Evolutionary conservation across 64 coral and sea anemone species (phyloP).

Genomic region (Catalaphyllia jardinei): DNA sequence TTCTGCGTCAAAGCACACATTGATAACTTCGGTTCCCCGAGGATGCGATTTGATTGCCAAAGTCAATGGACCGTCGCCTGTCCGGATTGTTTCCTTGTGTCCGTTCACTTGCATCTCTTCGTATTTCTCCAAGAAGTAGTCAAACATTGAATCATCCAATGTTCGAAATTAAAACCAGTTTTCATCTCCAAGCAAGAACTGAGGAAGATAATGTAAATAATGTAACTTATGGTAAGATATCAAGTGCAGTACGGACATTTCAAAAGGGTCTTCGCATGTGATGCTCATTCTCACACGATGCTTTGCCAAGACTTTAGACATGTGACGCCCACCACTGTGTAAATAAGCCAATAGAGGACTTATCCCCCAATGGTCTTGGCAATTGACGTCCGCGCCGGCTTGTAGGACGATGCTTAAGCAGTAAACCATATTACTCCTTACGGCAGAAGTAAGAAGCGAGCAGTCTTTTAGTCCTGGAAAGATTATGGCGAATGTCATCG

Average conservation of each 20-base stretch:
- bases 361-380: background rate
- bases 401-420: background rate
- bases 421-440: background rate
- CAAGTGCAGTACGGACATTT: conserved; percentile 47
- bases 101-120: background rate
- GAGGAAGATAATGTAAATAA: conserved; percentile 50
- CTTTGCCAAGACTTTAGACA: conserved; percentile 12
- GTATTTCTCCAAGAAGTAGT: conserved; percentile 53
- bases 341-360: conserved; percentile 35
- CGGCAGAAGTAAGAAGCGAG: background rate
- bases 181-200: conserved; percentile 10
- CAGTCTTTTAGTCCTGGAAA: conserved; percentile 19
- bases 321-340: conserved; percentile 27
- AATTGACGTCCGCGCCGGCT: conserved; percentile 27
- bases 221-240: conserved; percentile 66
- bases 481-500: background rate
- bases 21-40: background rate
- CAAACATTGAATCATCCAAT: conserved; percentile 44
- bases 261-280: conserved; percentile 41
- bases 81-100: background rate
- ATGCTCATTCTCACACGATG: background rate
- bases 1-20: conserved; percentile 50
- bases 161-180: conserved; percentile 29
- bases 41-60: conserved; percentile 13
- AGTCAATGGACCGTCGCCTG: conserved; percentile 42